phyloP scores from a whole-genome alignment of 1,140 invertebrate species.

The Sinonovacula constricta region DNA sequence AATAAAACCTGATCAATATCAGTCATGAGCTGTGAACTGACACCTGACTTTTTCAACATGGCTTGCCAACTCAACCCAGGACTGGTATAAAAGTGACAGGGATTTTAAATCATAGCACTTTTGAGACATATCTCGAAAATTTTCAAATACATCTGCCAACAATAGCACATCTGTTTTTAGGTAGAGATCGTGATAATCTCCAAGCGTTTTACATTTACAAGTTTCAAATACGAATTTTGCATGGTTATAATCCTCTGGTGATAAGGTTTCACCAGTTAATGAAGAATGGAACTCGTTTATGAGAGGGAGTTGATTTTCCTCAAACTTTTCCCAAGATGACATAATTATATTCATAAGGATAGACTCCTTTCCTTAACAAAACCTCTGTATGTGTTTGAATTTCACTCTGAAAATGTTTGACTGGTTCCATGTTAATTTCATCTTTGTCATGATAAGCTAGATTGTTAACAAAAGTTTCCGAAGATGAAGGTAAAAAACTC shows the following conservation, averaged over 20 bases:
- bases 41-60: conserved; percentile 60
- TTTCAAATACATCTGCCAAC: conserved; percentile 49
- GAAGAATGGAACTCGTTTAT: conserved; percentile 25
- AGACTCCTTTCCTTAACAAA: conserved; percentile 44
- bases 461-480: conserved; percentile 31
- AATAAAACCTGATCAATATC: conserved; percentile 50
- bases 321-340: conserved; percentile 24
- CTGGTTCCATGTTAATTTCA: no score
- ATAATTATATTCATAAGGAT: conserved; percentile 50
- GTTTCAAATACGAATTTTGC: conserved; percentile 41
- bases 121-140: conserved; percentile 30
- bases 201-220: conserved; percentile 14
- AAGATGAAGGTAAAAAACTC: conserved; percentile 28
- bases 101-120: conserved; percentile 42
- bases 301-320: conserved; percentile 19
- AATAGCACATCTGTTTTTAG: conserved; percentile 53
- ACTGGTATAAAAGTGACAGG: conserved; percentile 45
- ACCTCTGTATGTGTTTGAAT: conserved; percentile 11
- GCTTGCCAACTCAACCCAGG: conserved; percentile 62
- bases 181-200: conserved; percentile 52
- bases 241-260: conserved; percentile 47
- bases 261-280: conserved; percentile 17
- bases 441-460: conserved; percentile 25
- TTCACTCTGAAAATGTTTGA: conserved; percentile 23
- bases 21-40: conserved; percentile 39